A percentile compares a stretch with the other conserved stretches of the same genome.
These are phyloP conservation scores for Pleuronectes platessa DNA, from an alignment of 2,113 vertebrate species.

Conservation along the genomic window DNA sequence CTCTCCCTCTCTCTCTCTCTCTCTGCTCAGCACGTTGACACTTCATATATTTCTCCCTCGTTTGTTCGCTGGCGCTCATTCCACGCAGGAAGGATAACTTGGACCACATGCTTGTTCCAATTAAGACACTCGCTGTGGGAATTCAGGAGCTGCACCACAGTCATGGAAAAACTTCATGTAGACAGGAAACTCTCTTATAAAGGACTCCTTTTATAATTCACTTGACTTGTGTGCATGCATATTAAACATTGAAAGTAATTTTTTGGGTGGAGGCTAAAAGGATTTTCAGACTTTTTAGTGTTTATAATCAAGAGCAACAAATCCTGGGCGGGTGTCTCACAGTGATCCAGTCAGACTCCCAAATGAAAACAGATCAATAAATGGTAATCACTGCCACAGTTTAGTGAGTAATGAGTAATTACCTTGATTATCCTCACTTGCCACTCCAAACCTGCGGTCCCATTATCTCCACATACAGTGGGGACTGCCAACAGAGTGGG, in stretches of 20 bases:
- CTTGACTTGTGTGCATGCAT: slow-evolving; percentile 24
- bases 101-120: slow-evolving; percentile 65
- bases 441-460: background rate
- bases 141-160: slow-evolving; percentile 54
- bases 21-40: background rate
- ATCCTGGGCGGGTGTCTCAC: background rate
- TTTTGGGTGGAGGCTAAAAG: background rate
- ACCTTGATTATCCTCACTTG: slow-evolving; percentile 11
- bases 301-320: background rate
- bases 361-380: slow-evolving; percentile 34
- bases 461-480: slow-evolving; percentile 1
- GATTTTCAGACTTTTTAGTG: slow-evolving; percentile 10
- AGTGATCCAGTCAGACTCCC: background rate
- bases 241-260: slow-evolving; percentile 19
- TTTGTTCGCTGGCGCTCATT: slow-evolving; percentile 35
- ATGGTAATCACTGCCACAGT: slow-evolving; percentile 4
- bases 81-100: slow-evolving; percentile 58
- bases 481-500: slow-evolving; percentile 8
- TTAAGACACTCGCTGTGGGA: slow-evolving; percentile 64
- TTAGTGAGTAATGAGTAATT: slow-evolving; percentile 15
- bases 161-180: slow-evolving; percentile 57
- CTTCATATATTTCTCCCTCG: slow-evolving; percentile 21
- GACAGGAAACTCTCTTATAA: slow-evolving; percentile 45
- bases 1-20: background rate
- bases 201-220: slow-evolving; percentile 40